Evolutionary conservation across 2,888 invertebrate species (phyloP).

Genomic region (Leucophenga montana): DNA sequence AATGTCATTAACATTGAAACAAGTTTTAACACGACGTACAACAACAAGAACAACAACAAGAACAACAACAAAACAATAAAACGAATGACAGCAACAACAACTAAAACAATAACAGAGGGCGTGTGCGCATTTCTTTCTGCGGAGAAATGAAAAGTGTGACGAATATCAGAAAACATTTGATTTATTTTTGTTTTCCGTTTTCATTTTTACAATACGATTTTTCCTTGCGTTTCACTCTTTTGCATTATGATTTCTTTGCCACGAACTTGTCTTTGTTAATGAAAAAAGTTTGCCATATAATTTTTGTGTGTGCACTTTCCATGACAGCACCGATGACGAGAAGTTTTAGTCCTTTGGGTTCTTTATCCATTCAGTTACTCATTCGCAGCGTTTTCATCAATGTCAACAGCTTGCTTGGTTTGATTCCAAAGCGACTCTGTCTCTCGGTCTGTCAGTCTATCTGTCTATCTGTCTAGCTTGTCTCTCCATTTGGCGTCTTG

Average conservation of each 20-base stretch:
- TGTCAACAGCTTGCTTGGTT: neutral
- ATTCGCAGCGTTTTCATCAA: too few relatives aligned
- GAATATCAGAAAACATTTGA: slow-evolving; percentile 31
- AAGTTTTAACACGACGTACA: slow-evolving; percentile 55
- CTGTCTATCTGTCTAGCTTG: neutral
- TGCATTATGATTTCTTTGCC: neutral
- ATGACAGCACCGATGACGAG: too few relatives aligned
- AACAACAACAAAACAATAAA: neutral
- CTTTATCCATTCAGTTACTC: too few relatives aligned
- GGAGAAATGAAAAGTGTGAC: slow-evolving; percentile 21
- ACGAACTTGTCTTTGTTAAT: slow-evolving; percentile 50
- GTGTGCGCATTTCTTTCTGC: slow-evolving; percentile 35
- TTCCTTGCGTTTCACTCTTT: slow-evolving; percentile 17
- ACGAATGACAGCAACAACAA: neutral
- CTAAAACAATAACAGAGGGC: neutral
- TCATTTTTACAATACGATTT: slow-evolving; percentile 45
- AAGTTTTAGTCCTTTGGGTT: too few relatives aligned
- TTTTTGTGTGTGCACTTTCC: slow-evolving; percentile 7
- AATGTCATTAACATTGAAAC: slow-evolving; percentile 61
- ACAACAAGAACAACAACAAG: neutral
- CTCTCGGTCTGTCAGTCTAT: neutral
- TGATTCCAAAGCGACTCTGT: neutral
- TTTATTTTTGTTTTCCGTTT: slow-evolving; percentile 34
- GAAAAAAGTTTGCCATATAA: slow-evolving; percentile 53
- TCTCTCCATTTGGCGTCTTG: neutral